phyloP scores from a whole-genome alignment of 2,888 invertebrate species.

The Gastrophysa polygoni region DNA sequence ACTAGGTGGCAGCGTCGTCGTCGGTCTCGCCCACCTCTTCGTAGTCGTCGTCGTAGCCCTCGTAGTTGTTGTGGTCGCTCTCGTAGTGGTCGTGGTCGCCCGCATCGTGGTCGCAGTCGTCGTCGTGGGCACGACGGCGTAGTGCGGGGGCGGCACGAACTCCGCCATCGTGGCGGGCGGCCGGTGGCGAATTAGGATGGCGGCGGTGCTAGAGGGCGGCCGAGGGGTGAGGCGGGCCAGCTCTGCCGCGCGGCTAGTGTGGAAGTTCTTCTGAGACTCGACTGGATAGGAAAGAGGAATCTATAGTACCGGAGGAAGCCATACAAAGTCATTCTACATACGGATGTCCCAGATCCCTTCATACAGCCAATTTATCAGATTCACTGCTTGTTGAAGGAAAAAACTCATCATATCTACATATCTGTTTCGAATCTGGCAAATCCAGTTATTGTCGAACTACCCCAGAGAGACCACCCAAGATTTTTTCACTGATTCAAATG shows the following conservation, averaged over 20 bases:
- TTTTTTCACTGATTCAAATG: too few relatives aligned
- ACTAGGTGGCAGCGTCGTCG: conserved; percentile 42
- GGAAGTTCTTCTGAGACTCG: conserved; percentile 88
- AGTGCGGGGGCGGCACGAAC: conserved; percentile 34
- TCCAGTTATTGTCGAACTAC: too few relatives aligned
- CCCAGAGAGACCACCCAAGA: too few relatives aligned
- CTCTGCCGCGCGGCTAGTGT: conserved; percentile 66
- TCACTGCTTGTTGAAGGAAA: too few relatives aligned
- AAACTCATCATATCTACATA: too few relatives aligned
- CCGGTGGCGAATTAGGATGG: conserved; percentile 35
- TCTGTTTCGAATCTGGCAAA: too few relatives aligned
- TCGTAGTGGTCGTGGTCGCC: conserved; percentile 58
- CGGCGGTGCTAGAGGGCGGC: conserved; percentile 53
- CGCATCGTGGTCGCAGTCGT: conserved; percentile 53
- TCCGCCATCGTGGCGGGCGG: conserved; percentile 33
- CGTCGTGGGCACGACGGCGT: conserved; percentile 45
- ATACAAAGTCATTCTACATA: too few relatives aligned
- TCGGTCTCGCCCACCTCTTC: conserved; percentile 21
- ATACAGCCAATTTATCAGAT: too few relatives aligned
- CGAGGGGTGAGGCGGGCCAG: conserved; percentile 60
- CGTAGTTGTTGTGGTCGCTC: conserved; percentile 59
- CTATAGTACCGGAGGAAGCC: too few relatives aligned
- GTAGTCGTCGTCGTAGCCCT: conserved; percentile 64
- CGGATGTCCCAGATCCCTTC: too few relatives aligned
- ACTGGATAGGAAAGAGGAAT: conserved; percentile 63